phyloP scores from a whole-genome alignment of 2,888 invertebrate genomes.

The Eristalinus sepulchralis region DNA sequence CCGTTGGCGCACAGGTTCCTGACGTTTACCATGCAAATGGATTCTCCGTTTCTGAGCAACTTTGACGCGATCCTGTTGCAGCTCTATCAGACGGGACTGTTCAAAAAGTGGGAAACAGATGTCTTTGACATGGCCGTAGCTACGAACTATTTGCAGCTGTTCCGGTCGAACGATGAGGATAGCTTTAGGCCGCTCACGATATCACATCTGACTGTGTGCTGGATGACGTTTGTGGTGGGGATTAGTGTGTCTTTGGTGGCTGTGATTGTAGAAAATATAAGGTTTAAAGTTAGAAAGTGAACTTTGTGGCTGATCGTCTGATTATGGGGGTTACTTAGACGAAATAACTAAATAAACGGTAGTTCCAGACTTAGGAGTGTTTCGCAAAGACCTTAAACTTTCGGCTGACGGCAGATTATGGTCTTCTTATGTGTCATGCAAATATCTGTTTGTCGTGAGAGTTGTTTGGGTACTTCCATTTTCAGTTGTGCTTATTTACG shows the following conservation, averaged over 20 bases:
- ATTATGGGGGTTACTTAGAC: too few species aligned
- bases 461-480: too few species aligned
- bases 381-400: too few species aligned
- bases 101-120: constrained; percentile 47
- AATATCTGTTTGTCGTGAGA: too few species aligned
- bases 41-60: constrained; percentile 51
- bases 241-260: background rate
- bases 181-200: constrained; percentile 30
- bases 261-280: constrained; percentile 7
- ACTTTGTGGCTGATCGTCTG: background rate
- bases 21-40: constrained; percentile 49
- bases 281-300: background rate
- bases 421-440: too few species aligned
- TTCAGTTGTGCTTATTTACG: too few species aligned
- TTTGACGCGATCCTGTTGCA: constrained; percentile 52
- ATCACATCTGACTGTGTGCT: constrained; percentile 29
- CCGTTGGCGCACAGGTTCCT: constrained; percentile 39
- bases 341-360: too few species aligned
- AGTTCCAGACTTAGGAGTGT: too few species aligned
- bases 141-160: constrained; percentile 43
- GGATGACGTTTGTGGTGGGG: constrained; percentile 18
- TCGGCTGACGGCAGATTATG: too few species aligned
- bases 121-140: constrained; percentile 50
- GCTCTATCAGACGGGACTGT: constrained; percentile 52
- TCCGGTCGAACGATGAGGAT: constrained; percentile 26